Percentiles rank a stretch among this genome's conserved stretches.
Evolutionary conservation across 2,888 invertebrate species (phyloP).

Genomic region (Drosophila prostipennis): DNA sequence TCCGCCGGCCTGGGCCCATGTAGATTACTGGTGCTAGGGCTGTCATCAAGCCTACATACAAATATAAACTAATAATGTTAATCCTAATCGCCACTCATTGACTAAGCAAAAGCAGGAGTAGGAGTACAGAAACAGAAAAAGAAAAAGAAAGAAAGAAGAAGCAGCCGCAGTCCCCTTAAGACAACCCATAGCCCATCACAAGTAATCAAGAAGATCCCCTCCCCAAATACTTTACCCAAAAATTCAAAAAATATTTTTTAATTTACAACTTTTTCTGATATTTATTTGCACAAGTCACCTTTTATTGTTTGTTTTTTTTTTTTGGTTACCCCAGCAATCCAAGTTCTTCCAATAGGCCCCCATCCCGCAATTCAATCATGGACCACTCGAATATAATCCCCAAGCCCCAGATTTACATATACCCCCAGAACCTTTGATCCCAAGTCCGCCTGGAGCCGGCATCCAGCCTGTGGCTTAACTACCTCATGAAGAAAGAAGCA

Average conservation of each 20-base stretch:
- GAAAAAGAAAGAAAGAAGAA: too few relatives aligned
- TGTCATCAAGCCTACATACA: not conserved
- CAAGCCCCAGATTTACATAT: not conserved
- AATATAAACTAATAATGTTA: constrained; percentile 10
- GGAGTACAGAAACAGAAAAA: constrained; percentile 1
- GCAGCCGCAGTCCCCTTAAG: constrained; percentile 2
- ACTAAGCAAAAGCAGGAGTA: constrained; percentile 15
- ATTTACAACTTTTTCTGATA: not conserved
- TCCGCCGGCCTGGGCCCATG: constrained; percentile 66
- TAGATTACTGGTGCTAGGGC: constrained; percentile 71
- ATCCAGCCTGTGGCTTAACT: constrained; percentile 71
- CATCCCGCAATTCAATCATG: constrained; percentile 11
- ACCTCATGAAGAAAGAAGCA: constrained; percentile 63
- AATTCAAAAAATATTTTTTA: not conserved
- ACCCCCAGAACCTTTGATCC: constrained; percentile 3
- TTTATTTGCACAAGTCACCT: not conserved
- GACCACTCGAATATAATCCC: constrained; percentile 60
- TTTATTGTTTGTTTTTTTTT: too few relatives aligned
- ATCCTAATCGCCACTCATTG: constrained; percentile 34
- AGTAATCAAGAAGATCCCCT: not conserved
- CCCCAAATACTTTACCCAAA: not conserved
- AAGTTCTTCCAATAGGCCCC: constrained; percentile 64
- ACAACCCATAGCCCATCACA: not conserved
- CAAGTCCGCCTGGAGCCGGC: constrained; percentile 49
- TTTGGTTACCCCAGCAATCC: constrained; percentile 45